Evolutionary conservation across 2,888 invertebrate species (phyloP), one percentile per base, ranked within the genome.

Genomic region (Tetragonisca angustula): DNA sequence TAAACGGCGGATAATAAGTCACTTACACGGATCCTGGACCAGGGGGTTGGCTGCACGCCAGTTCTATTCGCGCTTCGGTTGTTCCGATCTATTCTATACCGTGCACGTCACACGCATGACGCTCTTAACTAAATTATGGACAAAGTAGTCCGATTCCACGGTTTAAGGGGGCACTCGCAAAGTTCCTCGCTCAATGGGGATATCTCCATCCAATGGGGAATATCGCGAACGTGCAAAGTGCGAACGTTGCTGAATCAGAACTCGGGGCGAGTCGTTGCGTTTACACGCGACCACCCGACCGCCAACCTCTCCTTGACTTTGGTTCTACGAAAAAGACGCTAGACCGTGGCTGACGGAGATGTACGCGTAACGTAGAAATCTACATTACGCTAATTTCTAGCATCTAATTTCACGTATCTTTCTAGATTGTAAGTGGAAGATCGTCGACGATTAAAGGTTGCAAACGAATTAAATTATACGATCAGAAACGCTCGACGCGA

Each of bases 111-210:
- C 94, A 94, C 94, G 94, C 94, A 94, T 94, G 94, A 94, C 94
- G 93, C 94, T 93, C 94, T 94, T 94, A 94, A 93, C 94, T 94
- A 94, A 94, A 94, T 94, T 94, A 94, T 94, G 94, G 94, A 94
- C 93, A 94, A 94, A 94, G 94, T 94, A 92, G 92, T 93, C 88
- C 92, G 93, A 94, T 93, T 93, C 89, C 91, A 89, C 87, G 89
- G 90, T 89, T 91, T 92, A 91, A 91, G 91, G 92, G 90, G 90
- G 90, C 91, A 92, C 92, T 92, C 91, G 91, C 90, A 89, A 91
- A 93, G 90, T 93, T 93, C 83, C 84, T 77, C 70, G 61, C 76
- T 72, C 64, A 68, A 32, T 50, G 50, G 73, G 70, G 79, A 88
- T 83, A 83, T 75, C 79, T 71, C 70, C 68, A 65, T 79, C 21